These are phyloP conservation scores for Amyelois transitella DNA, from an alignment of 1,140 invertebrate species.

Conservation along the genomic window DNA sequence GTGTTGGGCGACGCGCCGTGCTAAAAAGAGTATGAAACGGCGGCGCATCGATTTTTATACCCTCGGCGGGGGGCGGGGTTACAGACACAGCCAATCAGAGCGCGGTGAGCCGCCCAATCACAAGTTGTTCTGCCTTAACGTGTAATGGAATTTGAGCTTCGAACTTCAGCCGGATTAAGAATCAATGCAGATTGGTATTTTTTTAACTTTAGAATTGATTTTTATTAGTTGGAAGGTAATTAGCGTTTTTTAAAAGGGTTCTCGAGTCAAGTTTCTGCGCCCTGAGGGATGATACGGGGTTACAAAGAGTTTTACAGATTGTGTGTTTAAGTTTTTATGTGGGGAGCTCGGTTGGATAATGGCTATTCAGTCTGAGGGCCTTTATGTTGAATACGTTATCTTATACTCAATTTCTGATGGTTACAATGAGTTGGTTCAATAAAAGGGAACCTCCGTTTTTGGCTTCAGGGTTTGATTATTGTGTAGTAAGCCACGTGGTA, in stretches of 20 bases:
- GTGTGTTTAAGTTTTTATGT: background rate
- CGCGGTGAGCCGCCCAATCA: slow-evolving; percentile 67
- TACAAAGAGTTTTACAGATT: background rate
- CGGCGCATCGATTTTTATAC: slow-evolving; percentile 70
- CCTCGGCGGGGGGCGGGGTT: slow-evolving; percentile 60
- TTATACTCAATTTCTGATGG: background rate
- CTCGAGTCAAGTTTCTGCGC: background rate
- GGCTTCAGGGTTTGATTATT: too few species aligned
- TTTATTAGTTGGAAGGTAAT: slow-evolving; percentile 12
- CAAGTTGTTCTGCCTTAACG: slow-evolving; percentile 46
- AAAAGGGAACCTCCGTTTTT: too few species aligned
- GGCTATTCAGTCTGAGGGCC: background rate
- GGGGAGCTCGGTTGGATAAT: background rate
- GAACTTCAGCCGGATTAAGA: slow-evolving; percentile 57
- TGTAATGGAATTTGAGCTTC: slow-evolving; percentile 71
- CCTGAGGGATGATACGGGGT: slow-evolving; percentile 1
- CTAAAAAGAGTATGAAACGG: slow-evolving; percentile 51
- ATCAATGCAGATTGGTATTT: slow-evolving; percentile 60
- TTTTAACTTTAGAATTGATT: slow-evolving; percentile 23
- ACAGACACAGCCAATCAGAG: slow-evolving; percentile 53
- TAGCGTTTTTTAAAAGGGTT: slow-evolving; percentile 9
- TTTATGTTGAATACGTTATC: background rate
- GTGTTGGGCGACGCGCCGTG: slow-evolving; percentile 53
- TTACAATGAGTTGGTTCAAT: background rate
- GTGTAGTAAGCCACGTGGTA: too few species aligned